Base-by-base conservation (phyloP, 2,888 invertebrate genomes). In the Drosophila ochracea region DNA sequence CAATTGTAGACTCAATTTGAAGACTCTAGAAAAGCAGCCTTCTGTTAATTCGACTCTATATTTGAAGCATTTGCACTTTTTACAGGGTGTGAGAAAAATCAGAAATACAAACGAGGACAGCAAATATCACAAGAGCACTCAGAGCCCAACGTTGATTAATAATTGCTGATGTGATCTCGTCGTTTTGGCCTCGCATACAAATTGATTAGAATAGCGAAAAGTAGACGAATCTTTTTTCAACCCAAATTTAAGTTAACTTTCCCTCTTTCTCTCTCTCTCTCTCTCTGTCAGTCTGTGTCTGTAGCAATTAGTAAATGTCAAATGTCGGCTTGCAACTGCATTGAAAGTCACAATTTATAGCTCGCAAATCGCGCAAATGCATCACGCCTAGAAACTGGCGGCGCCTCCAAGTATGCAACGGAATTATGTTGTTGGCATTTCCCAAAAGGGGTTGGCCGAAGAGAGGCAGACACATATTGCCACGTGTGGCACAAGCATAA, bases 241-340 rank as follows among this genome's bases (percentile, higher is more conserved):
- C 11, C 10, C 43, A 33, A 49, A 41, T 65, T 62, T 53, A 52
- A 63, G 53, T 49, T 64, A 60, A 70, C 59, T 33, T 19, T 5
- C 35, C 35, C 33, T 11, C 4, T 43, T 28, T 47, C 9, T 53
- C 25, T 25, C 4, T 30, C 25, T 25, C 4, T 30, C 2, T 50
- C 13, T 28, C 21, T 54, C 58, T 64, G 62, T 50, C 16, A 16
- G 47, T 47, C 16, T 25, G 47, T 16, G 21, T 16, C 25, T 83
- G 71, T 70, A 63, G 86, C 87, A 90, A 90, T 88, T 88, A 88
- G 91, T 90, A 89, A 90, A 90, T 85, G 86, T 78, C 91, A 90
- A 91, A 90, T 75, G 25, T 85, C 64, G 68, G 49, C 65, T 53
- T 35, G 50, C 72, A 62, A 55, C 53, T 70, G 82, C 87, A 87